Evolutionary conservation across 2,113 vertebrate genomes (phyloP), one percentile per base, ranked within the genome.

Genomic region (Brachyhypopomus gauderio): DNA sequence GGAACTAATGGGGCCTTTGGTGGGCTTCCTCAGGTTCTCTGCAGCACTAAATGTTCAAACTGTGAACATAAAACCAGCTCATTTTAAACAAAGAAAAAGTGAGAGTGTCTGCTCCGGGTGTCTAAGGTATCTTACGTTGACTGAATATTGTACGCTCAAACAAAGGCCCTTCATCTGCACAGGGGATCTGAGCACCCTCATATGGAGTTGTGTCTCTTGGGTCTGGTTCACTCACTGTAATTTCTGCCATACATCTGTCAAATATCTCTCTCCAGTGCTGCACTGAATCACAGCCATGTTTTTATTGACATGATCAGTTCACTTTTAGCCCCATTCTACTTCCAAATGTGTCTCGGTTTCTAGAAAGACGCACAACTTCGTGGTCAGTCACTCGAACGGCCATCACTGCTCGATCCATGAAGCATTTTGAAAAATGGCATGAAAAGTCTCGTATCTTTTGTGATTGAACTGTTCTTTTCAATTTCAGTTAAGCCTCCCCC

Each of bases 1-100:
- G 62, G 52, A 67, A 22, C 52, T 81, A 81, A 81, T 75, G 72
- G 75, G 75, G 72, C 52, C 72, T 58, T n/a, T n/a, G n/a, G n/a
- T n/a, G n/a, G n/a, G n/a, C n/a, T n/a, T n/a, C n/a, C 72, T 5
- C 4, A 76, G 60, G 56, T 64, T 77, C 66, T 48, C 63, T 48
- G 63, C 30, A 41, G 74, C 64, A 71, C 56, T 82, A 71, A 71
- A 77, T 77, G 59, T 71, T 82, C 72, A 71, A 52, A 76, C 63
- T 8, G 30, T 72, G 52, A 69, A 66, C 36, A 60, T 41, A 70
- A 81, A 81, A 72, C 27, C 16, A 11, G 36, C 2, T 34, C 19
- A 36, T 0, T 36, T n/a, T 41, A 8, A n/a, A 60, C 20, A 60
- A 60, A 2, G 59, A 22, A 60, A 60, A 12, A 14, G 25, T 25